Percentiles rank a stretch among this genome's conserved stretches.
Evolutionary conservation across 2,797 vertebrate genomes (phyloP).

Genomic region (Pseudopleuronectes americanus): DNA sequence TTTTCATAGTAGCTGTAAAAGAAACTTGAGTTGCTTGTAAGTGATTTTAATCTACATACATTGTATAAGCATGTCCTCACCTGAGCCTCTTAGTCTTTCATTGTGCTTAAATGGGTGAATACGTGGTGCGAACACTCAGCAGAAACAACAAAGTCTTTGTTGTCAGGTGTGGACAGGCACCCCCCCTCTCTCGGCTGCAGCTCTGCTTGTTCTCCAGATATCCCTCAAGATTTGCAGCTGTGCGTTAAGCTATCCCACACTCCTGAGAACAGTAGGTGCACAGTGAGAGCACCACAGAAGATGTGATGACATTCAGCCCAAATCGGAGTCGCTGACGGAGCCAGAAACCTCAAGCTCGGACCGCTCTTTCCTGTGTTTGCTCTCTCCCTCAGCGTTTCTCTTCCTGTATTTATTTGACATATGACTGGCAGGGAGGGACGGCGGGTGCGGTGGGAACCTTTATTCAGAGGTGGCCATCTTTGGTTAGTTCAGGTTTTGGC

Average conservation of each 20-base stretch:
- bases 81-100: not conserved
- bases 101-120: conserved; percentile 14
- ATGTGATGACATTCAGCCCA: conserved; percentile 66
- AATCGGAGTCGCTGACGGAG: conserved; percentile 48
- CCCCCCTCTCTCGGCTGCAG: conserved; percentile 29
- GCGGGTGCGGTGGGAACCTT: conserved; percentile 16
- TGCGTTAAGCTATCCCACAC: conserved; percentile 30
- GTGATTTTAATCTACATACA: conserved; percentile 56
- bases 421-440: conserved; percentile 58
- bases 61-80: not conserved
- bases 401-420: conserved; percentile 76
- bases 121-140: conserved; percentile 14
- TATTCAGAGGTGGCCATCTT: conserved; percentile 51
- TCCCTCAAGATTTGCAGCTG: conserved; percentile 65
- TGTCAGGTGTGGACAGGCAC: conserved; percentile 62
- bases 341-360: conserved; percentile 65
- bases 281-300: conserved; percentile 55
- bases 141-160: conserved; percentile 53
- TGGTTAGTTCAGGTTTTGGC: conserved; percentile 69
- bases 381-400: conserved; percentile 51
- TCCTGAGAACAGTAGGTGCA: conserved; percentile 68
- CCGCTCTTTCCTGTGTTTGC: conserved; percentile 55
- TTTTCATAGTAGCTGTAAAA: conserved; percentile 60
- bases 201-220: conserved; percentile 53
- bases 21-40: conserved; percentile 54